phyloP scores from a whole-genome alignment of 2,888 invertebrate genomes.

The Notodonta ziczac region DNA sequence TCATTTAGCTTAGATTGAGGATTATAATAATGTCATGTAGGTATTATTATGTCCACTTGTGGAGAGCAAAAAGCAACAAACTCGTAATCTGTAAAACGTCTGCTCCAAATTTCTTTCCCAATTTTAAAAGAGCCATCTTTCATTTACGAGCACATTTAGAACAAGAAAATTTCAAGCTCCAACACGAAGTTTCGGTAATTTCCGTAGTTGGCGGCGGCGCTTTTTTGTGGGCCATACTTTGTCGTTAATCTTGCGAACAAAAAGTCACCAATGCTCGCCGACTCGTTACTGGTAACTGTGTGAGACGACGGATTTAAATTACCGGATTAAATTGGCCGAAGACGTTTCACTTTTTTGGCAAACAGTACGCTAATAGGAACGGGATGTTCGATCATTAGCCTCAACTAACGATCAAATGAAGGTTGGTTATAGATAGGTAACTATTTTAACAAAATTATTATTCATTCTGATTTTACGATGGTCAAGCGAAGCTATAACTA shows the following conservation, averaged over 20 bases:
- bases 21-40: too few relatives aligned
- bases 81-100: slow-evolving; percentile 81
- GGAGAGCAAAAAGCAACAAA: slow-evolving; percentile 60
- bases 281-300: slow-evolving; percentile 69
- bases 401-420: not conserved
- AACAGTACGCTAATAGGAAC: slow-evolving; percentile 30
- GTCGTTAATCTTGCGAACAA: slow-evolving; percentile 81
- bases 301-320: slow-evolving; percentile 72
- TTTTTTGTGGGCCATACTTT: slow-evolving; percentile 80
- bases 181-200: slow-evolving; percentile 83
- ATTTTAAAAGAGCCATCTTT: slow-evolving; percentile 83
- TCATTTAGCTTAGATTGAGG: too few relatives aligned
- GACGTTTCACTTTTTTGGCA: slow-evolving; percentile 41
- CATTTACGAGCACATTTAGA: slow-evolving; percentile 82
- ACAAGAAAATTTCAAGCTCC: slow-evolving; percentile 81
- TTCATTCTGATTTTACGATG: too few relatives aligned
- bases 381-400: not conserved
- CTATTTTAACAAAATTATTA: too few relatives aligned
- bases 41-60: slow-evolving; percentile 33
- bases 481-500: too few relatives aligned
- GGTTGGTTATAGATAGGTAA: not conserved
- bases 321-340: slow-evolving; percentile 54
- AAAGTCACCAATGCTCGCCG: slow-evolving; percentile 70
- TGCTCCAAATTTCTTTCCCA: slow-evolving; percentile 83
- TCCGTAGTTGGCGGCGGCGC: slow-evolving; percentile 75